These are phyloP conservation scores for Burhinus oedicnemus DNA, from an alignment of 2,113 vertebrate genomes.

Conservation along the genomic window DNA sequence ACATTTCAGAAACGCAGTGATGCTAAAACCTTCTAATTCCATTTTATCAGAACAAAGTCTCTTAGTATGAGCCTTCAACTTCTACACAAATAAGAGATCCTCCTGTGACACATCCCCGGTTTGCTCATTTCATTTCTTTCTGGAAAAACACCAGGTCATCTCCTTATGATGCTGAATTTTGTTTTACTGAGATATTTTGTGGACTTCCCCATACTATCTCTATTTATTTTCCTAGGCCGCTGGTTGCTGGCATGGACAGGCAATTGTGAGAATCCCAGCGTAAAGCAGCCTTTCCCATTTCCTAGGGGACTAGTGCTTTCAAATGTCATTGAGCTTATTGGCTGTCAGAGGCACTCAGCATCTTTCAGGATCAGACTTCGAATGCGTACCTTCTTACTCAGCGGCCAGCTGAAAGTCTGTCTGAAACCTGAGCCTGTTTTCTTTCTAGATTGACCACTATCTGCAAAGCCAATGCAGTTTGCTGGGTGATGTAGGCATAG, in stretches of 20 bases:
- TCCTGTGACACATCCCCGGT: background rate
- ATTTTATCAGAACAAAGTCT: background rate
- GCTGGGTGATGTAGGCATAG: background rate
- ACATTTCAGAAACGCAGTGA: background rate
- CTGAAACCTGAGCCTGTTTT: background rate
- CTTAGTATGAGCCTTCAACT: background rate
- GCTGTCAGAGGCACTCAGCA: conserved; percentile 31
- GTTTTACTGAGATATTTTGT: background rate
- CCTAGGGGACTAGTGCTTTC: background rate
- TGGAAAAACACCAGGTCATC: background rate
- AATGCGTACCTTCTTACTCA: background rate
- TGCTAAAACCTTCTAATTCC: background rate
- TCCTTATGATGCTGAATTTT: background rate
- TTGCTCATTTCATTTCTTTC: background rate
- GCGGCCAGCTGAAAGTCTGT: background rate
- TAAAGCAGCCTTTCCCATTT: background rate
- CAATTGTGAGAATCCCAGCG: background rate
- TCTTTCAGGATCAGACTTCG: background rate
- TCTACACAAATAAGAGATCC: background rate
- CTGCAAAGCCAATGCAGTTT: background rate
- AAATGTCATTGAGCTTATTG: conserved; percentile 44
- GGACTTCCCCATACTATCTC: background rate
- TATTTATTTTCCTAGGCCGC: background rate
- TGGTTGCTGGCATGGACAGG: background rate
- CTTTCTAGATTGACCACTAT: background rate